Conservation (phyloP, 2,113 vertebrate species). For the Rhabdomys dilectus region DNA sequence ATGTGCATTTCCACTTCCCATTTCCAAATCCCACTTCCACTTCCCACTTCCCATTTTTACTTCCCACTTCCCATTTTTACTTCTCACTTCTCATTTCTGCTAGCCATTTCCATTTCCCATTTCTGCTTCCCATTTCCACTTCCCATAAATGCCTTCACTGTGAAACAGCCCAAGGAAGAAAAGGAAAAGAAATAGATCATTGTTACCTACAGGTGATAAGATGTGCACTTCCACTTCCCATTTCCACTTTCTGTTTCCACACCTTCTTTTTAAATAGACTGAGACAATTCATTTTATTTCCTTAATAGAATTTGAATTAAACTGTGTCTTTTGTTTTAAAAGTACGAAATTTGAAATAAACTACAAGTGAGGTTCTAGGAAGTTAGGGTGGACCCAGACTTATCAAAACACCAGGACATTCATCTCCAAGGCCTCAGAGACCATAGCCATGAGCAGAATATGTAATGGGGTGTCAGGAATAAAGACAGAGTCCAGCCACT, state of each 20-base stretch:
- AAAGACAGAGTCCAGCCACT: not conserved
- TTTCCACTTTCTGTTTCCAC: not conserved
- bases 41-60: too few species aligned
- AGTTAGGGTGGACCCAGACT: not conserved
- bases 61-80: too few species aligned
- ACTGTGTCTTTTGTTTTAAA: not conserved
- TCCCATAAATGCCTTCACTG: too few species aligned
- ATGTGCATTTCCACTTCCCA: not conserved
- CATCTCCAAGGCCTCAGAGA: not conserved
- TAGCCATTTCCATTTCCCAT: too few species aligned
- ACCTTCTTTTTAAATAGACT: not conserved
- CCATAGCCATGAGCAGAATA: not conserved
- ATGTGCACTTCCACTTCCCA: too few species aligned
- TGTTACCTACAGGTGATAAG: too few species aligned
- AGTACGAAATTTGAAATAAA: not conserved
- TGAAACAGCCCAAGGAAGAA: too few species aligned
- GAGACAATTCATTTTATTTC: not conserved
- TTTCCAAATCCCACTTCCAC: too few species aligned
- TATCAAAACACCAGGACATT: not conserved
- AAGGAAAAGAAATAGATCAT: too few species aligned
- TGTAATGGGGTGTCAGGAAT: not conserved
- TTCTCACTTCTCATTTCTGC: not conserved
- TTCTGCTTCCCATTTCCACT: not conserved
- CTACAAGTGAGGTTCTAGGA: not conserved
- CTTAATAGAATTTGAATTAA: not conserved